phyloP scores from a whole-genome alignment of 2,888 invertebrate species.

The Drosophila tripunctata region DNA sequence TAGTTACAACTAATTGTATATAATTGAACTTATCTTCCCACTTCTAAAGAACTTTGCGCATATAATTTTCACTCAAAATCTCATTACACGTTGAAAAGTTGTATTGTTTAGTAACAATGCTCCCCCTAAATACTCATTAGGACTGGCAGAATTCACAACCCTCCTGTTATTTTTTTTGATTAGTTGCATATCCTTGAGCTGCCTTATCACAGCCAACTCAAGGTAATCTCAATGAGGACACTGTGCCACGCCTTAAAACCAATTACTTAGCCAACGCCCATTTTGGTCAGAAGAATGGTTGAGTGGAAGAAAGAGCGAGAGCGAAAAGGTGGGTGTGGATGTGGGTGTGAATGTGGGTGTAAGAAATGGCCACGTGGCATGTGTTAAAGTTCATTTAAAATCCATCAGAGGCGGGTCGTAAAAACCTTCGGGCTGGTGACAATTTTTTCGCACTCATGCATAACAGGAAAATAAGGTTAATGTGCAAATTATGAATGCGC shows the following conservation, averaged over 20 bases:
- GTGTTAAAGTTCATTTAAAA: constrained; percentile 78
- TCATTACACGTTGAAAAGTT: neutral
- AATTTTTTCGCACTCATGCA: constrained; percentile 74
- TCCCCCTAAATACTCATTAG: neutral
- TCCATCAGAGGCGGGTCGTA: constrained; percentile 68
- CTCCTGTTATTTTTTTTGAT: no score
- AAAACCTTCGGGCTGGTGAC: constrained; percentile 61
- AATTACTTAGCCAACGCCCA: constrained; percentile 69
- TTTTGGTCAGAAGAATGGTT: constrained; percentile 4
- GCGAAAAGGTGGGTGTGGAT: no score
- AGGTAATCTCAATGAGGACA: constrained; percentile 41
- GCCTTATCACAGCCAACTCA: constrained; percentile 21
- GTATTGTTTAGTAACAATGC: neutral
- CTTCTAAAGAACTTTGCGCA: neutral
- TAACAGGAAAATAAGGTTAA: constrained; percentile 77
- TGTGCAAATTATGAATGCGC: constrained; percentile 77
- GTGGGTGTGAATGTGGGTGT: neutral
- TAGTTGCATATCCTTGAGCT: constrained; percentile 15
- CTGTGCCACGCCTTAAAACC: constrained; percentile 32
- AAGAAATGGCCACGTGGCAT: constrained; percentile 49
- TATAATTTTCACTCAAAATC: neutral
- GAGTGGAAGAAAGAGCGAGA: no score
- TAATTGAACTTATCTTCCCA: neutral
- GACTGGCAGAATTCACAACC: neutral
- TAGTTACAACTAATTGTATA: neutral